Percentiles rank a stretch among this genome's conserved stretches.
These are phyloP conservation scores for Drosophila aff. DNA, from an alignment of 1,140 invertebrate genomes.

Conservation along the genomic window DNA sequence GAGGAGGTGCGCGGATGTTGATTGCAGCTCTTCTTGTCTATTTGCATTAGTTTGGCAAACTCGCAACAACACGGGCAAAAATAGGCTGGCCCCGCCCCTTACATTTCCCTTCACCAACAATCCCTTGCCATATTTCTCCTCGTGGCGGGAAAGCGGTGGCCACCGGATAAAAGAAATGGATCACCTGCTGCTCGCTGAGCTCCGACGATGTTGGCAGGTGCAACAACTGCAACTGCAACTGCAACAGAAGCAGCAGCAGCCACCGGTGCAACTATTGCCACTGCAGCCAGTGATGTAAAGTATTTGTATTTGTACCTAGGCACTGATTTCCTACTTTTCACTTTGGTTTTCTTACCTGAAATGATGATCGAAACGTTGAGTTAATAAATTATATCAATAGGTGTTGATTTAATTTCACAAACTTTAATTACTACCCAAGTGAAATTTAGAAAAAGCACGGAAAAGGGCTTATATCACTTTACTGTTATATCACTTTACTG, in stretches of 20 bases:
- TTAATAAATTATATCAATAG: not conserved
- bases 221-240: slow-evolving; percentile 59
- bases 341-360: not conserved
- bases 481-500: not conserved
- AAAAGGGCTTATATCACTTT: not conserved
- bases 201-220: slow-evolving; percentile 68
- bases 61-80: slow-evolving; percentile 51
- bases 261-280: slow-evolving; percentile 19
- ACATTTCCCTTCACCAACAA: slow-evolving; percentile 35
- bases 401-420: not conserved
- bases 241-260: slow-evolving; percentile 9
- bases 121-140: slow-evolving; percentile 22
- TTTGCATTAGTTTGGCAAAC: slow-evolving; percentile 78
- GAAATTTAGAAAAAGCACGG: too few species aligned
- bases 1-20: not conserved
- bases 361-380: not conserved
- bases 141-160: slow-evolving; percentile 46
- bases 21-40: slow-evolving; percentile 71
- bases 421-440: not conserved
- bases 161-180: slow-evolving; percentile 83
- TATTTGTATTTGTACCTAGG: not conserved
- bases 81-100: slow-evolving; percentile 51
- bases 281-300: slow-evolving; percentile 16
- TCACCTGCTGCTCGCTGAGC: slow-evolving; percentile 74
- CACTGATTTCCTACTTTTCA: not conserved